Base-by-base conservation (phyloP, 2,797 vertebrate genomes). In the Gephyroberyx darwinii region DNA sequence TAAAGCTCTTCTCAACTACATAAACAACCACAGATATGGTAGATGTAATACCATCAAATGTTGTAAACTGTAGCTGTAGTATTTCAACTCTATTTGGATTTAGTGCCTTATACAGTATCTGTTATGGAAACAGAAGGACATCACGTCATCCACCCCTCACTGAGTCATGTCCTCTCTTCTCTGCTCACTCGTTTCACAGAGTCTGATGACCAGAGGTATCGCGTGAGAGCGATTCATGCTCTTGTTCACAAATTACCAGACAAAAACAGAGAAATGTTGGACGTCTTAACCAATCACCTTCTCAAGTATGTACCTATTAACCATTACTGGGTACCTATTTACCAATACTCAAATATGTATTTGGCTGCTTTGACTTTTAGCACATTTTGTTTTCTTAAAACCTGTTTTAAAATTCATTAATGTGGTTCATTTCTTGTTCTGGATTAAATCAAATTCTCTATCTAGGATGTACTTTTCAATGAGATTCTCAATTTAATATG, bases 171-270 rank as follows among this genome's bases (percentile, higher is more conserved):
- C 1, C 1, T 7, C 39, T 5, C 8, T 4, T 26, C 51, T 58
- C 43, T 39, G 7, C 9, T 58, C 82, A 71, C 72, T 62, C 88
- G 0, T 85, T 75, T 86, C 74, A 84, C 91, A 99, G 98, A 97
- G 84, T 98, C 97, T n/a, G 98, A 99, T 83, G 96, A 99, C 85
- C 97, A 97, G 78, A 97, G 95, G 84, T 95, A 99, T 88, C 94
- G 97, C 81, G 96, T 98, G 61, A 95, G 96, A 81, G 98, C 98
- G 0, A 96, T 99, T 66, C 98, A 99, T 30, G 96, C 96, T 0
- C 91, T 99, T 35, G 95, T 97, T 31, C 92, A 99, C 93, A 98
- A 95, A 84, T 90, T 99, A 37, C 96, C 97, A 0, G 96, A 98
- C 75, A 99, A 96, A 87, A 99, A 98, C 93, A 94, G 93, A 91